Conservation (phyloP, 53 echinoderm and acorn worm species). For the Apostichopus leukothele region DNA sequence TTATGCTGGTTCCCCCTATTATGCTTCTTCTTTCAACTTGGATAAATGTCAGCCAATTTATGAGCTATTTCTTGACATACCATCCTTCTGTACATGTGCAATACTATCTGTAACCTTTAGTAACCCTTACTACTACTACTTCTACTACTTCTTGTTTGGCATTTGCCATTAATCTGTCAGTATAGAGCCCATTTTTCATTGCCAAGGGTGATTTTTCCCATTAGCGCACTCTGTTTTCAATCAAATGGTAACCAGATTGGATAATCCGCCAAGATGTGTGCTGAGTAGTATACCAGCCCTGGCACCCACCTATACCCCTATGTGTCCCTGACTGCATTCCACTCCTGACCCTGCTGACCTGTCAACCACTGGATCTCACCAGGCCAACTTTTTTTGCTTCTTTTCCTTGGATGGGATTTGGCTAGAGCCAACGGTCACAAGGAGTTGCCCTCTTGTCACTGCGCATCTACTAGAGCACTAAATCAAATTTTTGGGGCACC, state of each 20-base stretch:
- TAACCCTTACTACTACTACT: background rate
- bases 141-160: background rate
- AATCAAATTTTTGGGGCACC: background rate
- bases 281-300: background rate
- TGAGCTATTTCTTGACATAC: no score
- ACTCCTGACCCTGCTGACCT: constrained; percentile 14
- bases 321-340: constrained; percentile 17
- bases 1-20: no score
- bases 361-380: constrained; percentile 29
- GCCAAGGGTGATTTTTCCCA: constrained; percentile 38
- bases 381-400: background rate
- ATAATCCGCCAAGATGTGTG: constrained; percentile 19
- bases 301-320: background rate
- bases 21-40: no score
- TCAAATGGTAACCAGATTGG: constrained; percentile 42
- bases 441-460: background rate
- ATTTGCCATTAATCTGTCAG: constrained; percentile 44
- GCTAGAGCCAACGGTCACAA: background rate
- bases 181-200: constrained; percentile 33
- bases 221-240: constrained; percentile 44
- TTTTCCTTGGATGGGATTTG: background rate
- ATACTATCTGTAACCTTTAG: background rate
- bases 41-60: no score
- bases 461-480: background rate
- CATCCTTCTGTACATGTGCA: no score